A percentile compares a stretch with the other conserved stretches of the same genome.
Conservation (phyloP, 2,113 vertebrate genomes). For the Cavia aperea region DNA sequence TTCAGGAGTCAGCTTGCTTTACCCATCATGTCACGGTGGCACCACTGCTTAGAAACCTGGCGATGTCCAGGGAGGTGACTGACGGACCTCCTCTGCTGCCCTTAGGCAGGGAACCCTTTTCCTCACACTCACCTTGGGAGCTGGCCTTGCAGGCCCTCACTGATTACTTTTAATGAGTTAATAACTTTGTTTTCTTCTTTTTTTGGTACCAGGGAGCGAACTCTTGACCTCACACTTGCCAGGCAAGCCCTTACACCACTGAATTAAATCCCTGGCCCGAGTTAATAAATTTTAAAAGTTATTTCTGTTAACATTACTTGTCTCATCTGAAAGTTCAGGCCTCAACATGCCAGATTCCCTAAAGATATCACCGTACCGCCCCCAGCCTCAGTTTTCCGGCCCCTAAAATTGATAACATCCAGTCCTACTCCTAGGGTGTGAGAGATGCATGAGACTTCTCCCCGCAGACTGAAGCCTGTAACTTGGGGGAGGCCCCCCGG, state of each 20-base stretch:
- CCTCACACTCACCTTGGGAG: neutral
- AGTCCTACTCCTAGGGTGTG: neutral
- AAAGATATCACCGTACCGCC: neutral
- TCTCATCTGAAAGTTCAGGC: neutral
- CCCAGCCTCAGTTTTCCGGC: neutral
- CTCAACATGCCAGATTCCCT: neutral
- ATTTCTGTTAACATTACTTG: neutral
- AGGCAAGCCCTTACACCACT: no score
- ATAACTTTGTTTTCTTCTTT: neutral
- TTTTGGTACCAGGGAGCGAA: no score
- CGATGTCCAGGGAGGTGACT: neutral
- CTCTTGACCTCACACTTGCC: no score
- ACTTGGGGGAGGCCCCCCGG: neutral
- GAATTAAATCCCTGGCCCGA: no score
- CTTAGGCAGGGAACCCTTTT: neutral
- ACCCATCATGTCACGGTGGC: no score
- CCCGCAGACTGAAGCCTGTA: neutral
- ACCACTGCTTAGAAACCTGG: neutral
- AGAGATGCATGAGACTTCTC: neutral
- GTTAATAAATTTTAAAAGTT: neutral
- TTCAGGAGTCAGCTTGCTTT: neutral
- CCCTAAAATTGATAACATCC: neutral
- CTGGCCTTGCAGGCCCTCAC: neutral
- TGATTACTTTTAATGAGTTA: neutral
- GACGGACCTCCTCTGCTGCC: neutral